A percentile compares a stretch with the other conserved stretches of the same genome.
These are phyloP conservation scores for Aleiodes testaceus DNA, from an alignment of 2,888 invertebrate genomes.

Conservation along the genomic window DNA sequence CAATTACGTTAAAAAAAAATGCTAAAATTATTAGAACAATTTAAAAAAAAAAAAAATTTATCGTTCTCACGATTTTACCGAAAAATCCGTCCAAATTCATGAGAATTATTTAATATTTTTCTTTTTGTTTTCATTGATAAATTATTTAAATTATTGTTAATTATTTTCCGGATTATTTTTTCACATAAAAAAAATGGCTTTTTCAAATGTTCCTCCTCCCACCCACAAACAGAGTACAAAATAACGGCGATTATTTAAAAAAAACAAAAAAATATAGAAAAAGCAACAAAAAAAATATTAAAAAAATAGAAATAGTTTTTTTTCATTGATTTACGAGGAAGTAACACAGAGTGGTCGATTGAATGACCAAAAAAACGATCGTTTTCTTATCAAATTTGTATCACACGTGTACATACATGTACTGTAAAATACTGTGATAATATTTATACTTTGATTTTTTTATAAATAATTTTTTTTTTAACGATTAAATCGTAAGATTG, in stretches of 20 bases:
- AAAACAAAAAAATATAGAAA: constrained; percentile 30
- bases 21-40: neutral
- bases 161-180: constrained; percentile 3
- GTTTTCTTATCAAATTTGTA: constrained; percentile 51
- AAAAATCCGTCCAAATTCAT: constrained; percentile 33
- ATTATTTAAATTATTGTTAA: constrained; percentile 32
- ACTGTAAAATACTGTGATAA: constrained; percentile 72
- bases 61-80: neutral
- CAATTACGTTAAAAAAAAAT: too few relatives aligned
- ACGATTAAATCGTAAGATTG: constrained; percentile 52
- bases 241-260: constrained; percentile 37
- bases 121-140: too few relatives aligned
- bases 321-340: constrained; percentile 34
- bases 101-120: constrained; percentile 14
- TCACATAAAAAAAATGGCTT: neutral
- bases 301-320: constrained; percentile 33
- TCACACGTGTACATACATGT: constrained; percentile 68
- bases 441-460: constrained; percentile 64
- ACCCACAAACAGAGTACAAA: constrained; percentile 43
- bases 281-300: constrained; percentile 27
- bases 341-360: constrained; percentile 17
- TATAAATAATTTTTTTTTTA: constrained; percentile 50
- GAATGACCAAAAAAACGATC: constrained; percentile 33
- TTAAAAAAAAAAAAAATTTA: neutral
- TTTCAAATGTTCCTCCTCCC: constrained; percentile 2